Conservation (phyloP, 2,888 invertebrate genomes). For the Hecatera dysodea region DNA sequence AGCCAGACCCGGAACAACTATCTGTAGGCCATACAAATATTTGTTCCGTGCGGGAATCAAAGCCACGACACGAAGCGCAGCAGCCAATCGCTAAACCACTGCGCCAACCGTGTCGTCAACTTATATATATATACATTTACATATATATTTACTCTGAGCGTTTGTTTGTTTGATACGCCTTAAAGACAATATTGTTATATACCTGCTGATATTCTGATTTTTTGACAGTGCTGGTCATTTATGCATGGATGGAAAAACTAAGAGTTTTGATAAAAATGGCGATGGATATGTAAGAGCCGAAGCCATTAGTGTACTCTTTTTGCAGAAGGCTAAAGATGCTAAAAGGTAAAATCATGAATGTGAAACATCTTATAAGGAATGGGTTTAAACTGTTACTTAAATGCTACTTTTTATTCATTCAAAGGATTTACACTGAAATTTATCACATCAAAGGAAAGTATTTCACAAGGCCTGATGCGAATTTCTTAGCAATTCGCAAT, state of each 20-base stretch:
- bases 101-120: too few relatives aligned
- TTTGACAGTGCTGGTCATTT: constrained; percentile 67
- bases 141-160: too few relatives aligned
- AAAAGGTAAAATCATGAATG: constrained; percentile 77
- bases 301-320: constrained; percentile 91
- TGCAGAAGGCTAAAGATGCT: constrained; percentile 92
- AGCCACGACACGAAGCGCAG: too few relatives aligned
- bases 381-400: neutral
- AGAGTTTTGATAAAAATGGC: constrained; percentile 95
- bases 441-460: constrained; percentile 22
- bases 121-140: too few relatives aligned
- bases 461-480: constrained; percentile 16
- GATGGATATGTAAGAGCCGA: constrained; percentile 94
- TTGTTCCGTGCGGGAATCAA: too few relatives aligned
- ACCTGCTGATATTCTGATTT: too few relatives aligned
- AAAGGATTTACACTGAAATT: constrained; percentile 27
- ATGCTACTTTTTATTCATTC: neutral
- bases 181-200: too few relatives aligned
- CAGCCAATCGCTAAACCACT: too few relatives aligned
- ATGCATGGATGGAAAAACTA: constrained; percentile 93
- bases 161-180: too few relatives aligned
- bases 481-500: constrained; percentile 21
- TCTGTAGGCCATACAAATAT: too few relatives aligned
- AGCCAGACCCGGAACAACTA: too few relatives aligned
- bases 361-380: neutral